phyloP scores from a whole-genome alignment of 2,888 invertebrate genomes.

The Drosophila melanocephala region DNA sequence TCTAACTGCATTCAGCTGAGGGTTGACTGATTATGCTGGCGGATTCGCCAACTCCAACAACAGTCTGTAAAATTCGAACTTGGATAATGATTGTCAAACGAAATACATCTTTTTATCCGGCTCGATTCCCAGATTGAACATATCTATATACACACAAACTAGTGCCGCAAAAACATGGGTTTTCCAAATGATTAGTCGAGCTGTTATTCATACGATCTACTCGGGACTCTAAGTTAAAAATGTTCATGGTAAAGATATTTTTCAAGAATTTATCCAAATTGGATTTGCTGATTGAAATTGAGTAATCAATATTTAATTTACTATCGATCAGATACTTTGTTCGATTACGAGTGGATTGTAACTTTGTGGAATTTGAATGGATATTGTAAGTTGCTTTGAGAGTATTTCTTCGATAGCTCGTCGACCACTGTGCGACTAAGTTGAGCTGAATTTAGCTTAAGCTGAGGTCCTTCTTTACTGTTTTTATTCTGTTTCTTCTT shows the following conservation, averaged over 20 bases:
- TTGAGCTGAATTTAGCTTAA: constrained; percentile 8
- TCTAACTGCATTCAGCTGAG: neutral
- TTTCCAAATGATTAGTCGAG: neutral
- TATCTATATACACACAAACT: neutral
- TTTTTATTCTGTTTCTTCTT: neutral
- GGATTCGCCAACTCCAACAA: neutral
- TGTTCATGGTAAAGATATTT: neutral
- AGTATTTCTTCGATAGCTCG: neutral
- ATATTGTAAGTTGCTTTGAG: neutral
- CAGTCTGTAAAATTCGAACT: neutral
- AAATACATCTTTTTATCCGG: neutral
- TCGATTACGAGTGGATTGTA: neutral
- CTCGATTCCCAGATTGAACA: neutral
- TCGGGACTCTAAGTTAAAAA: neutral
- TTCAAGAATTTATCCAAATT: neutral
- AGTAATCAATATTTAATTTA: neutral
- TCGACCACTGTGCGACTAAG: constrained; percentile 11
- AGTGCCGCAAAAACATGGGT: neutral
- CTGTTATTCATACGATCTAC: neutral
- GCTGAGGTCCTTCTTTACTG: constrained; percentile 4
- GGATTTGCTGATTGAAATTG: neutral
- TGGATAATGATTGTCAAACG: neutral
- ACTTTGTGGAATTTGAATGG: neutral
- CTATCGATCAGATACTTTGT: neutral
- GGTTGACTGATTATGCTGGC: constrained; percentile 24